A percentile compares a stretch with the other conserved stretches of the same genome.
Evolutionary conservation across 2,888 invertebrate species (phyloP).

Genomic region (Tachina lurida): DNA sequence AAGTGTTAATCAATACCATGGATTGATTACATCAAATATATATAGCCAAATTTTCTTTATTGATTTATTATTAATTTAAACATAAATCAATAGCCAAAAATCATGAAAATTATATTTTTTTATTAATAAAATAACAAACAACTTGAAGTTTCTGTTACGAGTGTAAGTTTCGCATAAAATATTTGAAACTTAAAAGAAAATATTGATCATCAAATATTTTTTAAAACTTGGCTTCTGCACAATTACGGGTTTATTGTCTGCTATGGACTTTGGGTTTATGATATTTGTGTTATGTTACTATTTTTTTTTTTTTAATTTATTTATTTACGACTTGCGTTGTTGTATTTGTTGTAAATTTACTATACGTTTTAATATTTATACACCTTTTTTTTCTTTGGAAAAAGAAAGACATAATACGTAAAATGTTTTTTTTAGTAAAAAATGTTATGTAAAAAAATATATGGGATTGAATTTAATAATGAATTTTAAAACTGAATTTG

Average conservation of each 20-base stretch:
- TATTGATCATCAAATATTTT: not conserved
- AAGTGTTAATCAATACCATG: not conserved
- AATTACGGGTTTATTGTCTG: not conserved
- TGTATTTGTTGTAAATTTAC: constrained; percentile 6
- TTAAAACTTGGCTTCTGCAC: not conserved
- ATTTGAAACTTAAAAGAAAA: not conserved
- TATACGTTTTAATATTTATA: not conserved
- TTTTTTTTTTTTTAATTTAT: not conserved
- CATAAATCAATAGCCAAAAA: constrained; percentile 14
- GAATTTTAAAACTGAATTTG: not conserved
- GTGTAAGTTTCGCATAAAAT: constrained; percentile 5
- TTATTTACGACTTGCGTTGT: not conserved
- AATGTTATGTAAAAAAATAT: constrained; percentile 33
- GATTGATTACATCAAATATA: not conserved
- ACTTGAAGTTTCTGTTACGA: not conserved
- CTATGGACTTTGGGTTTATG: not conserved
- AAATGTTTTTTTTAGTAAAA: not conserved
- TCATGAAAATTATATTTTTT: constrained; percentile 1
- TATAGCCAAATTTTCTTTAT: not conserved
- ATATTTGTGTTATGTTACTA: constrained; percentile 5
- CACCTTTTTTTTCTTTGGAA: not conserved
- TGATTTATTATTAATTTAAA: constrained; percentile 16
- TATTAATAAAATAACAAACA: not conserved
- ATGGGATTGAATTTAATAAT: not conserved
- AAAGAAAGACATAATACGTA: not conserved